Evolutionary conservation across 2,888 invertebrate genomes (phyloP).

Genomic region (Agrotis segetum): DNA sequence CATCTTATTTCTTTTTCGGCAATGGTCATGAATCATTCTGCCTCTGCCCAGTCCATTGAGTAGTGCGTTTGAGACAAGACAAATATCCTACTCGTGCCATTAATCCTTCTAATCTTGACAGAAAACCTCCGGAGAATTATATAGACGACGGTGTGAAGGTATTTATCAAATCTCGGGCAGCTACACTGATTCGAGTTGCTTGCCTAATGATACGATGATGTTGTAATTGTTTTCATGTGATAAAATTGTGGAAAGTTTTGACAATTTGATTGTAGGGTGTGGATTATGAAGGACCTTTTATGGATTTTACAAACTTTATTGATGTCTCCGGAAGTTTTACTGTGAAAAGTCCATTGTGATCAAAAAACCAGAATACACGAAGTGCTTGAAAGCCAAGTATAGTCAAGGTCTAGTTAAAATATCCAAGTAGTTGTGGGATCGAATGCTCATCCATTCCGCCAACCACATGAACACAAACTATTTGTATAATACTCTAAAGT

Average conservation of each 20-base stretch:
- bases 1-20: slow-evolving; percentile 56
- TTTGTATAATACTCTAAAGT: too few relatives aligned
- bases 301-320: too few relatives aligned
- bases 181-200: slow-evolving; percentile 54
- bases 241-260: background rate
- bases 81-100: slow-evolving; percentile 80
- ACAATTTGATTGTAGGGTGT: background rate
- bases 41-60: slow-evolving; percentile 64
- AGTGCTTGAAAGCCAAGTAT: too few relatives aligned
- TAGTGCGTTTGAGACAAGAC: slow-evolving; percentile 79
- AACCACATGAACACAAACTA: too few relatives aligned
- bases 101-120: slow-evolving; percentile 87
- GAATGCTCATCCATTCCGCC: too few relatives aligned
- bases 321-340: too few relatives aligned
- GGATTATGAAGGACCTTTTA: too few relatives aligned
- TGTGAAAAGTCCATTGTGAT: too few relatives aligned
- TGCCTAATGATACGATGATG: slow-evolving; percentile 56
- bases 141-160: slow-evolving; percentile 62
- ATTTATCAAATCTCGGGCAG: slow-evolving; percentile 68
- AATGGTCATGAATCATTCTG: slow-evolving; percentile 65
- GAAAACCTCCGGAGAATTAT: slow-evolving; percentile 77
- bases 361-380: too few relatives aligned
- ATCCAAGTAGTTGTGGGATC: too few relatives aligned
- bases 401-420: too few relatives aligned
- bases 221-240: slow-evolving; percentile 36